A percentile compares a stretch with the other conserved stretches of the same genome.
These are phyloP conservation scores for Trachelus iudaicus DNA, from an alignment of 2,888 invertebrate species.

Conservation along the genomic window DNA sequence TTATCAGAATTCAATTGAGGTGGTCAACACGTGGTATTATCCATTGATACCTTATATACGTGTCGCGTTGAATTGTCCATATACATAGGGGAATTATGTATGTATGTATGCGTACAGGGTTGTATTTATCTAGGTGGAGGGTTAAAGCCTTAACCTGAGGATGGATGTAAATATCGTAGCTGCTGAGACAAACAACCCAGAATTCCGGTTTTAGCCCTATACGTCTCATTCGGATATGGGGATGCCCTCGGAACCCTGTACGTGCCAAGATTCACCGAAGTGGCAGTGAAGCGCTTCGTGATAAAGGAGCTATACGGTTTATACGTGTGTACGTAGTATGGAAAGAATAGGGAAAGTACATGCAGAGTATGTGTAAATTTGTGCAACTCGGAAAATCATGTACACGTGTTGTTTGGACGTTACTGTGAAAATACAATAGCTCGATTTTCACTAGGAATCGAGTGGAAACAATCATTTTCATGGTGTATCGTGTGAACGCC, in stretches of 20 bases:
- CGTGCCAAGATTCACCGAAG: not conserved
- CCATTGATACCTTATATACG: not conserved
- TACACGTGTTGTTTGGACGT: too few relatives aligned
- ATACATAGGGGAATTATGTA: not conserved
- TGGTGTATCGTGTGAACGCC: not conserved
- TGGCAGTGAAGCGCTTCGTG: not conserved
- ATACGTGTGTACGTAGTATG: too few relatives aligned
- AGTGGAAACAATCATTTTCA: conserved; percentile 5
- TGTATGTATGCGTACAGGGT: not conserved
- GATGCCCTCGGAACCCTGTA: not conserved
- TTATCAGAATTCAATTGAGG: not conserved
- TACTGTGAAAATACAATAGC: not conserved
- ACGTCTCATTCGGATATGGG: too few relatives aligned
- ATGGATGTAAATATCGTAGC: not conserved
- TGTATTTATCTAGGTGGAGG: not conserved
- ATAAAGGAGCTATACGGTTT: not conserved
- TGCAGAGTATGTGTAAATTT: too few relatives aligned
- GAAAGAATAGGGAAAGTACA: too few relatives aligned
- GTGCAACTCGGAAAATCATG: too few relatives aligned
- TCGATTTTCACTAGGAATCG: not conserved
- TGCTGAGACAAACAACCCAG: not conserved
- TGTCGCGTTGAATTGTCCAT: not conserved
- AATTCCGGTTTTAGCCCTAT: not conserved
- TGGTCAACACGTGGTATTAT: not conserved
- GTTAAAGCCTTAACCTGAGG: not conserved